phyloP scores from a whole-genome alignment of 2,113 vertebrate species.

The Eulemur macaco region DNA sequence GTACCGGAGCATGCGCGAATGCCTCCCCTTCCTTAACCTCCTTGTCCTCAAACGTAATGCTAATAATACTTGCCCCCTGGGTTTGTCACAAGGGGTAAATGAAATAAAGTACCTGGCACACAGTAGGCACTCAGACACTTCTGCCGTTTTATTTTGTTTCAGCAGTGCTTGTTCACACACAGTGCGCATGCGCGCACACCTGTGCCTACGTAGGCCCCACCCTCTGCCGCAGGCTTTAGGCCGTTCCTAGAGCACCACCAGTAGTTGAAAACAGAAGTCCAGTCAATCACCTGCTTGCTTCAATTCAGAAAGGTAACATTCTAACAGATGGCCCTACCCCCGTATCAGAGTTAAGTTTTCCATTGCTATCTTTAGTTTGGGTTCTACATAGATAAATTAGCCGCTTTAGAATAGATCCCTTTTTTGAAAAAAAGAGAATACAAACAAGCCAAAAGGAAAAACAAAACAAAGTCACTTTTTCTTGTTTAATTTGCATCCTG shows the following conservation, averaged over 20 bases:
- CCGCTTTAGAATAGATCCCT: neutral
- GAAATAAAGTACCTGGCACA: neutral
- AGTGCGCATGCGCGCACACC: neutral
- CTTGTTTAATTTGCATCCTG: slow-evolving; percentile 31
- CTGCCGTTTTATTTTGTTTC: neutral
- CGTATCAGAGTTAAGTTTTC: neutral
- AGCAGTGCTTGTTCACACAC: neutral
- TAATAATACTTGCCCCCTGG: neutral
- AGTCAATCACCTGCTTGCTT: neutral
- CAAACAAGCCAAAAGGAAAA: neutral
- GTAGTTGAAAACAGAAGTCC: neutral
- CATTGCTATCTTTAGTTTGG: neutral
- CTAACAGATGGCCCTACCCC: neutral
- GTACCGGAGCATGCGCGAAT: neutral
- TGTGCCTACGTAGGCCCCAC: neutral
- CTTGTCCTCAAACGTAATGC: neutral
- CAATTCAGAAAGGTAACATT: slow-evolving; percentile 31
- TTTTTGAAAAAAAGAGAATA: neutral
- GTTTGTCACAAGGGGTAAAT: neutral
- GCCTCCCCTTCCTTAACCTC: neutral
- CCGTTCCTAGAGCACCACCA: neutral
- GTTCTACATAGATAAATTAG: neutral
- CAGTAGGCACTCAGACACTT: neutral
- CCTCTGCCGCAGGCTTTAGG: neutral
- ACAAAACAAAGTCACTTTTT: neutral